These are phyloP conservation scores for Leptoclinus maculatus DNA, from an alignment of 2,797 vertebrate genomes.

Conservation along the genomic window DNA sequence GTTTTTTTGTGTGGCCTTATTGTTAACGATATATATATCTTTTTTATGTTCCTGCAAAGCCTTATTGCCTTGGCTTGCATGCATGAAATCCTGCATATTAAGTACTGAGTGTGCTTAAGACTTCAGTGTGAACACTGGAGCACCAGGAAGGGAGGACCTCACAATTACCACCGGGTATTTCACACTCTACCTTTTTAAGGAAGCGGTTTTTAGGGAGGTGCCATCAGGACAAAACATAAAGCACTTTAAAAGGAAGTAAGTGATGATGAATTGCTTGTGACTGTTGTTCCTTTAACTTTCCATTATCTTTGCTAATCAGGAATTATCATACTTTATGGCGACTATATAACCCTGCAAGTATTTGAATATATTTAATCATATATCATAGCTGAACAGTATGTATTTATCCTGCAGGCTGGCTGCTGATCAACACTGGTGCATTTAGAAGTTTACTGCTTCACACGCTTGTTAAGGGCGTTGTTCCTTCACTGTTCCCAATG, in stretches of 20 bases:
- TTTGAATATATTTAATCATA: conserved; percentile 28
- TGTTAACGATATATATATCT: background rate
- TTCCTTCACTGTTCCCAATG: conserved; percentile 49
- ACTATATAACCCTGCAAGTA: conserved; percentile 5
- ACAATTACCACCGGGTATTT: background rate
- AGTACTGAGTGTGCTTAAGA: background rate
- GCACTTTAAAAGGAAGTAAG: conserved; percentile 31
- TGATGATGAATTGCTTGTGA: background rate
- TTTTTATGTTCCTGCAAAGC: too few species aligned
- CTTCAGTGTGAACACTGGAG: background rate
- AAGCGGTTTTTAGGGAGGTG: background rate
- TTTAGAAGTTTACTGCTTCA: conserved; percentile 27
- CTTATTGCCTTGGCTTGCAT: too few species aligned
- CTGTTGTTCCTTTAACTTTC: conserved; percentile 10
- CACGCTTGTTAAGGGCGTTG: conserved; percentile 40
- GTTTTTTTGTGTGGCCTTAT: background rate
- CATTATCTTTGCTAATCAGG: conserved; percentile 48
- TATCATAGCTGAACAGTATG: background rate
- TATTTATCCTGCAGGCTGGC: conserved; percentile 22
- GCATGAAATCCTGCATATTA: background rate
- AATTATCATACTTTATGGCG: conserved; percentile 10
- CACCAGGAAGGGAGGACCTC: background rate
- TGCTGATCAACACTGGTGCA: conserved; percentile 10
- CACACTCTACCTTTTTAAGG: background rate
- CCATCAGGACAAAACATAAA: background rate